Base-by-base conservation (phyloP, 1,140 invertebrate species). In the Doryteuthis pealeii region DNA sequence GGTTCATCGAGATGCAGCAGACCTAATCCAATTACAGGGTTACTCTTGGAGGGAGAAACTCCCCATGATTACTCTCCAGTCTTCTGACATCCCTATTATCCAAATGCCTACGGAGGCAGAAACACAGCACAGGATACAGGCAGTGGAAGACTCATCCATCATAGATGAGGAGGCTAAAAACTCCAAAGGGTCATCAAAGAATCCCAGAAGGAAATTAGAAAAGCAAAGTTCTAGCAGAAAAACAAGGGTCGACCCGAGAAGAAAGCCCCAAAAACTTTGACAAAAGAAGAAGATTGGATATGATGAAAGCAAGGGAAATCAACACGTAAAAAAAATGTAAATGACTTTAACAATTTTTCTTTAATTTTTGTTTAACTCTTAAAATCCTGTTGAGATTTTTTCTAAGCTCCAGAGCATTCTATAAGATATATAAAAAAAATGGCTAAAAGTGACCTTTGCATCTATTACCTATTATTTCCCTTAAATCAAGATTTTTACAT, bases 281-380 rank as follows among this genome's bases (percentile, higher is more conserved):
- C 54, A 0, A 62, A 65, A 31, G 81, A 84, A 22, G 75, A 82
- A 54, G 31, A 49, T 87, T 85, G 84, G 83, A 85, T 30, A 49
- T 74, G 32, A 30, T 76, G 10, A 87, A 87, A 77, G 54, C 76
- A 30, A 80, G 71, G 86, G 86, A 65, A 87, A 87, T 79, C 73
- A 82, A n/a, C 76, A 71, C 74, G 85, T 87, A 35, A 81, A 85
- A 74, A 82, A 86, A n/a, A n/a, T n/a, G n/a, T n/a, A n/a, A n/a
- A n/a, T n/a, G n/a, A n/a, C n/a, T n/a, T n/a, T n/a, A n/a, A n/a
- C n/a, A n/a, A n/a, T n/a, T n/a, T n/a, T n/a, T n/a, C n/a, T n/a
- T n/a, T n/a, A n/a, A n/a, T n/a, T n/a, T n/a, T n/a, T n/a, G n/a
- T n/a, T n/a, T n/a, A n/a, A n/a, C n/a, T n/a, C n/a, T n/a, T n/a